A percentile compares a stretch with the other conserved stretches of the same genome.
phyloP scores from a whole-genome alignment of 2,888 invertebrate species.

The Pantelozetes paolii region DNA sequence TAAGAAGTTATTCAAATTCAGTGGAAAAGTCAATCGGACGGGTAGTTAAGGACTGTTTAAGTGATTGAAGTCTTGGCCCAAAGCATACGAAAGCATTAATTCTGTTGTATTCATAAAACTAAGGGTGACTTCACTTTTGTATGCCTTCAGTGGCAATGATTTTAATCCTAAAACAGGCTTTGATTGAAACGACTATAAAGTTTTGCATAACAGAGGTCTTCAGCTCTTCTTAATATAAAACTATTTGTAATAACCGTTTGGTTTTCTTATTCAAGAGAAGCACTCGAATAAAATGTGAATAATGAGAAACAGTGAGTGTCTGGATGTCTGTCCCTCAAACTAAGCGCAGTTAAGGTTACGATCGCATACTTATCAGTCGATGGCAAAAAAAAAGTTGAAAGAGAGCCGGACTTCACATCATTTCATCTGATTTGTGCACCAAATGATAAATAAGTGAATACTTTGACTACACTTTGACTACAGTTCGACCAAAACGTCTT shows the following conservation, averaged over 20 bases:
- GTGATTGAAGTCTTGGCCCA: neutral
- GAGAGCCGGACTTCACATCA: neutral
- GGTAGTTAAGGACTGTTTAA: no score
- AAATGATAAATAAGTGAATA: neutral
- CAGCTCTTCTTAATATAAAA: neutral
- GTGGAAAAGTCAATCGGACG: no score
- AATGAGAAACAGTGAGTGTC: neutral
- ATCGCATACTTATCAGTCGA: neutral
- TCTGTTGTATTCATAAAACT: neutral
- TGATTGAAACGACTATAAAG: neutral
- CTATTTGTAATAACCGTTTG: neutral
- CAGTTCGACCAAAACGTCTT: neutral
- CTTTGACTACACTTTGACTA: neutral
- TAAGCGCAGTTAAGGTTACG: neutral
- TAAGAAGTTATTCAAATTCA: no score
- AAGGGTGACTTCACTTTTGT: neutral
- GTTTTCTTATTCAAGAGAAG: no score
- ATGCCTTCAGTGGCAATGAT: neutral
- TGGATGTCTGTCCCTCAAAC: neutral
- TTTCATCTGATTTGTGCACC: neutral
- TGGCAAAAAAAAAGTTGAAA: neutral
- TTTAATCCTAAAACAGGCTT: conserved; percentile 4
- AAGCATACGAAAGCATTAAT: neutral
- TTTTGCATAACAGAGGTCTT: neutral
- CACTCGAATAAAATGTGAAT: no score